Evolutionary conservation across 2,797 vertebrate genomes (phyloP).

Genomic region (Prionace glauca): DNA sequence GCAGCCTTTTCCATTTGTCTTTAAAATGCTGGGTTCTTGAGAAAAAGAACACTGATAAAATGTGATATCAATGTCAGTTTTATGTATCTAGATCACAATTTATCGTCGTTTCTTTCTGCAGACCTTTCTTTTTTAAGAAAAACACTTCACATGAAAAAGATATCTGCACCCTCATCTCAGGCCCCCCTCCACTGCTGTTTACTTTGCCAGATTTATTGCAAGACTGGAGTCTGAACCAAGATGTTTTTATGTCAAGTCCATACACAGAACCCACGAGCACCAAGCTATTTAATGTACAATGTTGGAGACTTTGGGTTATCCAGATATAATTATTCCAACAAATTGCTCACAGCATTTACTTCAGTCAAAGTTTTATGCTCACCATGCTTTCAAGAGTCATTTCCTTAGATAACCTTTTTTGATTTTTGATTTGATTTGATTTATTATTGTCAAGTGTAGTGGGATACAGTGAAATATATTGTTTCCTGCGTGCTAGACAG

Average conservation of each 20-base stretch:
- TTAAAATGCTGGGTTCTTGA: constrained; percentile 87
- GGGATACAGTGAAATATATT: too few species aligned
- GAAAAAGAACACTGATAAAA: constrained; percentile 98
- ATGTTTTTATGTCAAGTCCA: constrained; percentile 11
- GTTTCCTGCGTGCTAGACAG: too few species aligned
- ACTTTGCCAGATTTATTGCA: constrained; percentile 32
- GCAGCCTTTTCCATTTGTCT: constrained; percentile 98
- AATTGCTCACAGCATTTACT: constrained; percentile 16
- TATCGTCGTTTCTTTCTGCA: constrained; percentile 99
- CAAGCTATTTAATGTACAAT: constrained; percentile 19
- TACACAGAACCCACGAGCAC: not conserved
- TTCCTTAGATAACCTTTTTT: not conserved
- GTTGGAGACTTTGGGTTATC: constrained; percentile 6
- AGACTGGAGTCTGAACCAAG: constrained; percentile 33
- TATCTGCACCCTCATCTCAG: constrained; percentile 74
- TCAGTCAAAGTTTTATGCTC: not conserved
- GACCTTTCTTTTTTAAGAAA: constrained; percentile 84
- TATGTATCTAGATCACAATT: constrained; percentile 95
- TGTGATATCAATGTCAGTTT: constrained; percentile 99
- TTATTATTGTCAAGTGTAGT: too few species aligned
- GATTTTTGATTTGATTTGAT: too few species aligned
- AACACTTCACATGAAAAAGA: constrained; percentile 86
- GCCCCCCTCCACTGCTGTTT: constrained; percentile 24
- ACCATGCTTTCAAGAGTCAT: not conserved
- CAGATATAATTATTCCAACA: constrained; percentile 20